A percentile compares a stretch with the other conserved stretches of the same genome.
Conservation (phyloP, 2,888 invertebrate species). For the Tiliacea citrago region DNA sequence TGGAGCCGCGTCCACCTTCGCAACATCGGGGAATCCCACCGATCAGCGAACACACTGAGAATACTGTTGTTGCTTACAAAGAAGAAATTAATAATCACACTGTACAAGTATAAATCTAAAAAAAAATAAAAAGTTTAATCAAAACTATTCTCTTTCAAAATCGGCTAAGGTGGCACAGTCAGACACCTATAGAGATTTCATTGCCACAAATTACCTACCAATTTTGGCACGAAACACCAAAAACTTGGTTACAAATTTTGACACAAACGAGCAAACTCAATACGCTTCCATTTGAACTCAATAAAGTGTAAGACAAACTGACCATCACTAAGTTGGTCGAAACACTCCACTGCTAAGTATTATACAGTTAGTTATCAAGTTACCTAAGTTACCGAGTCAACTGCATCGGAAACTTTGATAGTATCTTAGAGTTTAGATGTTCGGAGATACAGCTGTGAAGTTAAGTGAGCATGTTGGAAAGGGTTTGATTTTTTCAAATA, state of each 20-base stretch:
- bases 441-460: background rate
- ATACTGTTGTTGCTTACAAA: too few species aligned
- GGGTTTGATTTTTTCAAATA: too few species aligned
- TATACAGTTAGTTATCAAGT: conserved; percentile 71
- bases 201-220: background rate
- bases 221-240: background rate
- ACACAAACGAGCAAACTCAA: conserved; percentile 10
- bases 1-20: too few species aligned
- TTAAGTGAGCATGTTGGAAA: too few species aligned
- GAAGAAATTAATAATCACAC: too few species aligned
- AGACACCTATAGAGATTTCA: background rate
- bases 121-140: too few species aligned
- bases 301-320: conserved; percentile 54
- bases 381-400: conserved; percentile 67
- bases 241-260: conserved; percentile 1
- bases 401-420: conserved; percentile 69
- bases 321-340: conserved; percentile 46
- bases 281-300: conserved; percentile 24
- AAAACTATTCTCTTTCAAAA: too few species aligned
- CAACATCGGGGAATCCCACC: too few species aligned
- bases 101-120: too few species aligned
- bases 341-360: conserved; percentile 56
- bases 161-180: fast-evolving
- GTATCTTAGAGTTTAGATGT: conserved; percentile 56
- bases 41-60: too few species aligned